Base-by-base conservation (phyloP, 2,888 invertebrate genomes). In the Yponomeuta evonymella region DNA sequence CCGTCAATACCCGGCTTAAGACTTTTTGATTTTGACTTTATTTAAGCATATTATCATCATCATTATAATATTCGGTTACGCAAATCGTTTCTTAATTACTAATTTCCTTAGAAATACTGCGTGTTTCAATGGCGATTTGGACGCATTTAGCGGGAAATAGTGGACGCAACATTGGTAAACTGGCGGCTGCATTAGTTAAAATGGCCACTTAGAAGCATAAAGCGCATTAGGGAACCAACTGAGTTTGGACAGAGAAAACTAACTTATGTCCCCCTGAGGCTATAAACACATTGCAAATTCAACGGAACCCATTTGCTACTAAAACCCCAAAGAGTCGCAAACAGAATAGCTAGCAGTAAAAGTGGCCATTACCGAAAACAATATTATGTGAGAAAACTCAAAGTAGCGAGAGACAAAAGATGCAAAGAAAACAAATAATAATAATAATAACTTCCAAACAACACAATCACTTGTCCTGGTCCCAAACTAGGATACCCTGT, bases 301-400 rank as follows among this genome's bases (percentile, higher is more conserved):
- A 65, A 23, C 29, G 65, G 30, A 65, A 29, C 30, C 30, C 12
- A 65, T 29, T 65, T 29, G 33, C 33, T 2, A 65, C 30, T 65
- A 11, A 65, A 29, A 30, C 30, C 30, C 65, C 30, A 65, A 58
- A 58, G 51, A 58, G 36, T 15, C 36, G 15, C 67, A 6, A 43
- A 36, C 67, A 67, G 67, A 23, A 67, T 67, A 36, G 30, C 67
- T 74, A 75, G 83, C 84, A 85, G 86, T 86, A 88, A 87, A 86
- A 84, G 79, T 87, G 86, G 83, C 87, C 87, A 83, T 87, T 89
- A 88, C 86, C 76, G 80, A 84, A 89, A 90, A 90, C 89, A 90
- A 88, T 89, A 90, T 90, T 87, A 89, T 83, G 81, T 4, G 15
- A 85, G 83, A 82, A 83, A 87, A 5, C 51, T 15, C 51, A 15